Evolutionary conservation across 2,113 vertebrate genomes (phyloP).

Genomic region (Tonatia bakeri): DNA sequence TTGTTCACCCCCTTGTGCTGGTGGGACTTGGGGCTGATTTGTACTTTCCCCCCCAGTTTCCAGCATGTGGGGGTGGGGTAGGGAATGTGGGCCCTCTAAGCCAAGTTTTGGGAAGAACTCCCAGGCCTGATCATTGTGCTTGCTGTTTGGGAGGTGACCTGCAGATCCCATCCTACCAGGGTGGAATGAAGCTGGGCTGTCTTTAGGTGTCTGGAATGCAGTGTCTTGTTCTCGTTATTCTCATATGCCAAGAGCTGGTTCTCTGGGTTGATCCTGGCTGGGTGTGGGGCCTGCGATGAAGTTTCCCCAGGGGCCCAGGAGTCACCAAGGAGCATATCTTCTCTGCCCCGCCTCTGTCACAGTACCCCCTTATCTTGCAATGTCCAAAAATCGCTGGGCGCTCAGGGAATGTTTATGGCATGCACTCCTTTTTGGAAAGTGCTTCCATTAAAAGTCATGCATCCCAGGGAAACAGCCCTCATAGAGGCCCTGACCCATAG

Average conservation of each 20-base stretch:
- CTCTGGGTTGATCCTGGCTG: background rate
- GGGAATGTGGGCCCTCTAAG: accelerated
- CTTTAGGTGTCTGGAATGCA: background rate
- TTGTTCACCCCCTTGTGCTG: background rate
- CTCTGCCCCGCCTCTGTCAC: background rate
- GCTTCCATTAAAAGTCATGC: background rate
- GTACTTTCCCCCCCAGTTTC: background rate
- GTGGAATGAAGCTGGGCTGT: accelerated
- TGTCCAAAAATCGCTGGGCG: accelerated
- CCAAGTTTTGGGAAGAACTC: background rate
- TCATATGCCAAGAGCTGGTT: background rate
- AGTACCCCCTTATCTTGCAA: background rate
- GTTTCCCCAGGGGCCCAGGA: background rate
- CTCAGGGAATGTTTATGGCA: background rate
- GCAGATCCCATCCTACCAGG: background rate
- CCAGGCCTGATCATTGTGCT: background rate
- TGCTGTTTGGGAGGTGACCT: conserved; percentile 23
- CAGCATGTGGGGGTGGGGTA: no score
- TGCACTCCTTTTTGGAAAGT: background rate
- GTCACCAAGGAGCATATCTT: background rate
- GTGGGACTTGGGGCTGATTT: background rate
- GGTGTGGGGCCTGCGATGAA: background rate
- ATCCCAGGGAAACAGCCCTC: background rate
- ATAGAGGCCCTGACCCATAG: background rate
- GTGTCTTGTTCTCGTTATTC: background rate